Evolutionary conservation across 2,888 invertebrate species (phyloP), one percentile per base, ranked within the genome.

Genomic region (Pilophorus perplexus): DNA sequence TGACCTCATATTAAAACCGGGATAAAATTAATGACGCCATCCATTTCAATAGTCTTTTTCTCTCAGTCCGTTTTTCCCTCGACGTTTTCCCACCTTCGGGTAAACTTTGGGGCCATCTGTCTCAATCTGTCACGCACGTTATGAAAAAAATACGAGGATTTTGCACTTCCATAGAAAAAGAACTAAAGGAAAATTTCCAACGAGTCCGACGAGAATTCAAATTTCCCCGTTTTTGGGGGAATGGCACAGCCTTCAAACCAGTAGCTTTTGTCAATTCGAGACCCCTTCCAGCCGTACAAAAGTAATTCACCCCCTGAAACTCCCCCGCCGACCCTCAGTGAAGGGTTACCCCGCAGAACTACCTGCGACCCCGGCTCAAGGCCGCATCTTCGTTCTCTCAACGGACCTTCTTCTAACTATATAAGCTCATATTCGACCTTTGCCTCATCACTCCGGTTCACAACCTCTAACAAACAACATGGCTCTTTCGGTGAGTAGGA

Each of bases 21-120:
- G 62, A 46, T 62, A 48, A 62, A 62, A 62, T 62, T 62, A 62
- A 62, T 62, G 62, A 48, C 62, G 46, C 46, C 62, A 62, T 62
- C 62, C 62, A 62, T 62, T 62, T 62, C 62, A 62, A 62, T 62
- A 37, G 62, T 28, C 46, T 6, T 25, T n/a, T 10, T 20, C 27
- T 8, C 37, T 4, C 22, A 28, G 40, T 23, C 6, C 1, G 42
- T 16, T 20, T 6, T 52, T 28, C 14, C 28, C 25, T 52, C 8
- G n/a, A n/a, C 28, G 25, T 52, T 59, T 55, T 55, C 48, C 20
- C 48, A 18, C 12, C 48, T 33, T 52, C 5, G 10, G 42, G 62
- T 18, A 33, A 62, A 62, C 62, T 62, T 62, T 22, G 18, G 12
- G 33, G 3, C 23, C 48, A 62, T 62, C 62, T 33, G 33, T 62